phyloP scores from a whole-genome alignment of 2,113 vertebrate species.

The Prolemur simus region DNA sequence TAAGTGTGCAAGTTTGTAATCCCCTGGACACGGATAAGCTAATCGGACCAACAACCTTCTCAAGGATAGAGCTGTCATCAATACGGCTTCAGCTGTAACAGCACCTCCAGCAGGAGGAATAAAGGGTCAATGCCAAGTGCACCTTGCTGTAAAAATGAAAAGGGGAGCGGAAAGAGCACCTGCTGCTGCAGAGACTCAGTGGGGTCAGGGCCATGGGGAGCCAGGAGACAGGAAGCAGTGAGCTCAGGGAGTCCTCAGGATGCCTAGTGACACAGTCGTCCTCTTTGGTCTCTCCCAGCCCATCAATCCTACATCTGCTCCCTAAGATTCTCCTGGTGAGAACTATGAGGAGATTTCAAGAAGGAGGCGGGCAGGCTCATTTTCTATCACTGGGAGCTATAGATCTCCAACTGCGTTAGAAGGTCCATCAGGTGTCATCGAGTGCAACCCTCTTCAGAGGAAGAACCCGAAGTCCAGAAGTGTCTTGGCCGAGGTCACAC shows the following conservation, averaged over 20 bases:
- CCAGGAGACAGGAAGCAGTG: not conserved
- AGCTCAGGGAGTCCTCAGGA: not conserved
- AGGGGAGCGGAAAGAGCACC: not conserved
- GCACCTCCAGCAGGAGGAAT: not conserved
- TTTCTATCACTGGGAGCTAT: not conserved
- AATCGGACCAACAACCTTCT: not conserved
- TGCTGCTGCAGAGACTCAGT: too few species aligned
- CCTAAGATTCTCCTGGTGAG: not conserved
- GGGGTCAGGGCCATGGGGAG: not conserved
- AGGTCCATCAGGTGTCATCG: not conserved
- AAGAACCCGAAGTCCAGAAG: not conserved
- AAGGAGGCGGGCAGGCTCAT: not conserved
- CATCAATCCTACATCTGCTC: not conserved
- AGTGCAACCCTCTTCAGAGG: not conserved
- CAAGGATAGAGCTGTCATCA: not conserved
- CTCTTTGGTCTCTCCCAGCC: not conserved
- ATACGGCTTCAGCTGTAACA: not conserved
- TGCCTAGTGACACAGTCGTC: not conserved
- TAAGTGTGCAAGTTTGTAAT: not conserved
- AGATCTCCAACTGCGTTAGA: not conserved
- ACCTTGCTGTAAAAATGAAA: not conserved
- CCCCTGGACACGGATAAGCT: not conserved
- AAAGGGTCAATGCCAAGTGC: not conserved
- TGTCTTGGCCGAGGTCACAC: not conserved
- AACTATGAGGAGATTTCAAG: constrained; percentile 1